A percentile compares a stretch with the other conserved stretches of the same genome.
Evolutionary conservation across 2,888 invertebrate species (phyloP).

Genomic region (Yponomeuta evonymella): DNA sequence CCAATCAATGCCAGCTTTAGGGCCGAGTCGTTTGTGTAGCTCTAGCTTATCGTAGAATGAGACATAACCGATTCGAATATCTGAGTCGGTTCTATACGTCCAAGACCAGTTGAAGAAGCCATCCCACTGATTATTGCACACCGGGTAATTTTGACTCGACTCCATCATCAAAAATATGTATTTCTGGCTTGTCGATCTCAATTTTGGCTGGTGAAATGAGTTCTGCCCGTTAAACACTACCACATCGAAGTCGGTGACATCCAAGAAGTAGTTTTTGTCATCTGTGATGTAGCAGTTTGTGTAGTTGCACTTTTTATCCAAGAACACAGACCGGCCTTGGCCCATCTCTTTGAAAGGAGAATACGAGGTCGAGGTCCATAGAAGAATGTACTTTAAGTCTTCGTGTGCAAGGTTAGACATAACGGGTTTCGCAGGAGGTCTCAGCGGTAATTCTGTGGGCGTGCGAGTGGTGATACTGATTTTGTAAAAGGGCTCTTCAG

Average conservation of each 20-base stretch:
- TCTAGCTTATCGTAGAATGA: constrained; percentile 11
- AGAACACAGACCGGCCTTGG: constrained; percentile 23
- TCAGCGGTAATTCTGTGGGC: neutral
- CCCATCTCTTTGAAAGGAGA: constrained; percentile 23
- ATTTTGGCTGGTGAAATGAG: constrained; percentile 10
- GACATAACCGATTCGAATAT: constrained; percentile 24
- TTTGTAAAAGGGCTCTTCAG: neutral
- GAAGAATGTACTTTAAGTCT: constrained; percentile 8
- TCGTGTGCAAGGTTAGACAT: neutral
- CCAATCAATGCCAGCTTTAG: constrained; percentile 18
- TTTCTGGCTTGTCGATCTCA: constrained; percentile 20
- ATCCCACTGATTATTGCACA: constrained; percentile 20
- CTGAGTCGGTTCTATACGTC: constrained; percentile 24
- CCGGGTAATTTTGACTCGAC: constrained; percentile 23
- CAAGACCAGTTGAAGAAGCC: constrained; percentile 27
- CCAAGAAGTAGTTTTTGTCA: constrained; percentile 20
- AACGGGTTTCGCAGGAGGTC: neutral
- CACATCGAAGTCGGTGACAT: constrained; percentile 10
- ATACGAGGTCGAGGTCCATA: neutral
- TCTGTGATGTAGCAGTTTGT: constrained; percentile 29
- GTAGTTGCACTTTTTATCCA: constrained; percentile 24
- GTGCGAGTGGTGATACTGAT: neutral
- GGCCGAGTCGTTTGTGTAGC: constrained; percentile 11
- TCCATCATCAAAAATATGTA: constrained; percentile 24
- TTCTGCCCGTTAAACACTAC: neutral